A percentile compares a stretch with the other conserved stretches of the same genome.
Evolutionary conservation across 2,113 vertebrate genomes (phyloP).

Genomic region (Pristiophorus japonicus): DNA sequence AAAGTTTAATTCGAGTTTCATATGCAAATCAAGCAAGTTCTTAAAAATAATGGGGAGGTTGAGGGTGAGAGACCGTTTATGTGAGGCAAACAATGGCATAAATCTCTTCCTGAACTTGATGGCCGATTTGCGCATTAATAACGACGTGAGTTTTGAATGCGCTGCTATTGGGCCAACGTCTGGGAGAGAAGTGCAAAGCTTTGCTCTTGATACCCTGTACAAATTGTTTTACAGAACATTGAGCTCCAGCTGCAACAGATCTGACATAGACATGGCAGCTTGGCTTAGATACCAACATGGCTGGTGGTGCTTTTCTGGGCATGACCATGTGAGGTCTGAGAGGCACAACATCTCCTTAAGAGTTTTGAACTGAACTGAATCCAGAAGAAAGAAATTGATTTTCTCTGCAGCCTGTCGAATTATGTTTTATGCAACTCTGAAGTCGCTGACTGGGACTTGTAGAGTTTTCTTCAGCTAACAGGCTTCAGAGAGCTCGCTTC

Average conservation of each 20-base stretch:
- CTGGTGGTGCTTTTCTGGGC: not conserved
- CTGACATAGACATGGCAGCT: not conserved
- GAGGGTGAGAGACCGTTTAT: not conserved
- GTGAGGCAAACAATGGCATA: not conserved
- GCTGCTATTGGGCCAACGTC: not conserved
- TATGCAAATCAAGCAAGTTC: not conserved
- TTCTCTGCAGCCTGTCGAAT: not conserved
- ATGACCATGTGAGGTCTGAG: not conserved
- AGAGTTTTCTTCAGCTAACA: not conserved
- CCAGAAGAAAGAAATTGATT: not conserved
- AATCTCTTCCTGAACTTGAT: not conserved
- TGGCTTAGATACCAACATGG: not conserved
- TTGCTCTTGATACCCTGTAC: not conserved
- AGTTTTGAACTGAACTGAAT: not conserved
- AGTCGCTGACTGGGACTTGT: not conserved
- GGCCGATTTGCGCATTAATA: not conserved
- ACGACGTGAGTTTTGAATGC: not conserved
- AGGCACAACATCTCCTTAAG: not conserved
- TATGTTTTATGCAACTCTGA: not conserved
- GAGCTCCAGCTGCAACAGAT: not conserved
- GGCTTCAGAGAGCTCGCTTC: not conserved
- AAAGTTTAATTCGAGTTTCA: not conserved
- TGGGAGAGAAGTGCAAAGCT: not conserved
- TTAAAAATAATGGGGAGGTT: not conserved
- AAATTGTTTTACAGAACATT: not conserved